Percentiles rank a stretch among this genome's conserved stretches.
These are phyloP conservation scores for Corticium candelabrum DNA, from an alignment of 37 sponge, comb jelly and placozoan genomes.

Conservation along the genomic window DNA sequence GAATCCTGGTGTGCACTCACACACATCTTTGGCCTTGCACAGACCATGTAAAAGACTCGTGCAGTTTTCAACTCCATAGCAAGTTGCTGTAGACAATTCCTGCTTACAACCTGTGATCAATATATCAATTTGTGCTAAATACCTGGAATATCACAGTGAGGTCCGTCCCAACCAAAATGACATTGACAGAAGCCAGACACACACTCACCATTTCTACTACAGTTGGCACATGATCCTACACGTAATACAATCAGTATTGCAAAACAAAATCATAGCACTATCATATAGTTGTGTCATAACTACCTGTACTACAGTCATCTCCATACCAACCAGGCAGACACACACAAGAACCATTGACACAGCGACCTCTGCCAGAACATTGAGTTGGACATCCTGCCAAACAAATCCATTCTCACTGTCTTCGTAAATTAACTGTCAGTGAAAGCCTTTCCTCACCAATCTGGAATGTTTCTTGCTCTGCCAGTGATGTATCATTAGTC, in stretches of 20 bases:
- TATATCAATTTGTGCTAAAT: no score
- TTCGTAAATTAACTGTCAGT: no score
- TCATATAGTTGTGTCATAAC: no score
- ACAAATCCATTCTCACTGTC: no score
- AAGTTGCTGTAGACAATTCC: not conserved
- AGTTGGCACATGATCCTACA: not conserved
- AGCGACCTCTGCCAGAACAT: constrained; percentile 2
- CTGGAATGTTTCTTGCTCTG: not conserved
- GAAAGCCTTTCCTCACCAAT: no score
- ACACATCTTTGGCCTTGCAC: not conserved
- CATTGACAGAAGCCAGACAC: not conserved
- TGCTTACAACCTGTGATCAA: no score
- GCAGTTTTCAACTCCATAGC: not conserved
- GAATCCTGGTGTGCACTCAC: not conserved
- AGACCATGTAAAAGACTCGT: not conserved
- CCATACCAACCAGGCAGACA: not conserved
- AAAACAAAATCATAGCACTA: no score
- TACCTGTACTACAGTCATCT: not conserved
- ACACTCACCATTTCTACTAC: not conserved
- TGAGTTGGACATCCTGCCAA: not conserved
- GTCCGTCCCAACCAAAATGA: constrained; percentile 2
- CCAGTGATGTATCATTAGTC: not conserved
- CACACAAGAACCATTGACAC: not conserved
- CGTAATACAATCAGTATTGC: not conserved
- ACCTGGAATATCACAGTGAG: not conserved